phyloP scores from a whole-genome alignment of 2,888 invertebrate genomes.

The Lasioglossum pauxillum region DNA sequence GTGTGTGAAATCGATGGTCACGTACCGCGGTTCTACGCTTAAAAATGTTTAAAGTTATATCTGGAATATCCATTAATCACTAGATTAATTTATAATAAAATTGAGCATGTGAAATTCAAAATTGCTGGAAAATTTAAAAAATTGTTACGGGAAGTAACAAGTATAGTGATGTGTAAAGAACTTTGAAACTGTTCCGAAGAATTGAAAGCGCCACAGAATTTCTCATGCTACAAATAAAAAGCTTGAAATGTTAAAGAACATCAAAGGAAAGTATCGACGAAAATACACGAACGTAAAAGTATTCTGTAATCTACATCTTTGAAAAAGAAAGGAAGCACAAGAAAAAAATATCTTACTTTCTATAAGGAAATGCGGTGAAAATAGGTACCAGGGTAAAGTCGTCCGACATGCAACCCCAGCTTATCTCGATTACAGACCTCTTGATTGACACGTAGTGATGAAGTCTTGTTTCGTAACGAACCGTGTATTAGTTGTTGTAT shows the following conservation, averaged over 20 bases:
- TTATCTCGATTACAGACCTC: background rate
- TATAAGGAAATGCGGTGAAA: background rate
- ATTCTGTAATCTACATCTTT: background rate
- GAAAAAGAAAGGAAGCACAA: background rate
- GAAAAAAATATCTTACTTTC: background rate
- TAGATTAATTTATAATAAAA: too few relatives aligned
- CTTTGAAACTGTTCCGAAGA: too few relatives aligned
- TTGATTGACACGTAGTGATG: too few relatives aligned
- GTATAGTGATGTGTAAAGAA: too few relatives aligned
- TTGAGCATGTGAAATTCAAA: too few relatives aligned
- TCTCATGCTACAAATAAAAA: too few relatives aligned
- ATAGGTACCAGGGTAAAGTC: background rate
- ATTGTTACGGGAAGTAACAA: too few relatives aligned
- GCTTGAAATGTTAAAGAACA: background rate
- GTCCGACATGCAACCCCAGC: background rate
- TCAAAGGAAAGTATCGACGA: background rate
- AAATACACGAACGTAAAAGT: background rate
- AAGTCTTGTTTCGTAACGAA: background rate
- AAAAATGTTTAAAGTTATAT: background rate
- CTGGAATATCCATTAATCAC: background rate
- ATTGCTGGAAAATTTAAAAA: too few relatives aligned
- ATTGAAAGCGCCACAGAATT: too few relatives aligned
- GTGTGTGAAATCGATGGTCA: constrained; percentile 16
- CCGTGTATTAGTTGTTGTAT: background rate
- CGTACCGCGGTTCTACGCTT: too few relatives aligned